Evolutionary conservation across 2,113 vertebrate genomes (phyloP), one percentile per base, ranked within the genome.

Genomic region (Pycnonotus jocosus): DNA sequence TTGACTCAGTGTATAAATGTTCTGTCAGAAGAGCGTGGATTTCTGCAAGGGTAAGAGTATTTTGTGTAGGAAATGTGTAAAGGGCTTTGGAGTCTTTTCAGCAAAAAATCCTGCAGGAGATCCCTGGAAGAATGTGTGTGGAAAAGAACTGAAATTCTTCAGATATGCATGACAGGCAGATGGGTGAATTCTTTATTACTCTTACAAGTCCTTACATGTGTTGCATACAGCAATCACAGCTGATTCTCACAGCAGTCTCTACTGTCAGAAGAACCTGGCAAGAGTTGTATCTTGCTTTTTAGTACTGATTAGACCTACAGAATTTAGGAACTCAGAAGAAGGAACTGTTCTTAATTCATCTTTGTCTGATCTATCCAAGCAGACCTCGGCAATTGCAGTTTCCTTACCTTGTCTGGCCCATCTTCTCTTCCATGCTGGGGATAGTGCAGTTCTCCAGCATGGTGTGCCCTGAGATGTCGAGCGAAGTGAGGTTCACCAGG

Each of bases 381-480:
- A 85, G 38, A 58, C 21, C 62, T 81, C 51, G n/a, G 51, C 19
- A 68, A 70, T 0, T 79, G 61, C 81, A 27, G n/a, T 65, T 87
- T 50, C 60, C 94, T 72, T 79, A 99, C 99, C 99, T 99, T 30
- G 98, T 98, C 83, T 98, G 98, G 17, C 99, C 99, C 84, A 99
- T 98, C 11, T 99, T 99, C 89, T 99, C 99, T n/a, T 99, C 99
- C 82, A 98, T 98, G 95, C 98, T 98, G 14, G 99, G 98, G 69
- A 99, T 98, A 10, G 98, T 98, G 96, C 99, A 99, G 98, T 99
- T 99, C 96, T 99, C 99, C 91, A 99, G 97, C 98, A 99, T 99
- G 84, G 98, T 97, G 96, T 99, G 99, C 40, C 99, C 99, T 4
- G 99, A 99, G 97, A 99, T 99, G 97, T 99, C 99, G 76, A 99